These are phyloP conservation scores for Accipiter virgatus DNA, from an alignment of 2,113 vertebrate species.

Conservation along the genomic window DNA sequence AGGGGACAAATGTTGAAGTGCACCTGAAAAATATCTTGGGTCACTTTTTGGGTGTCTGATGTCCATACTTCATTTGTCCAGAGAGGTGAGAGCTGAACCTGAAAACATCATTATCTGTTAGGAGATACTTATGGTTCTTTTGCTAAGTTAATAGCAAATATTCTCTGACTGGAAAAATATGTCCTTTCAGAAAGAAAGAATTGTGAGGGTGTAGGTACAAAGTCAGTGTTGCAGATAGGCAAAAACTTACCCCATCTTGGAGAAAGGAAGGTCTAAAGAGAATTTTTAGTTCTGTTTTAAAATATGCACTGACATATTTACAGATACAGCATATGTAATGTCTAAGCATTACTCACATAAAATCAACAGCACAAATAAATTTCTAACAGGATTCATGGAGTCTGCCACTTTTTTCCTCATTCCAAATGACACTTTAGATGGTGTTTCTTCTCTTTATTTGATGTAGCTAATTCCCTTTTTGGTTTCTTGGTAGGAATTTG, in stretches of 20 bases:
- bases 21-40: background rate
- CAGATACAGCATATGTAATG: background rate
- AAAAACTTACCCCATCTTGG: background rate
- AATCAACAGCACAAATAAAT: background rate
- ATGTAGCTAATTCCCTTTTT: background rate
- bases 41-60: background rate
- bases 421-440: background rate
- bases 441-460: background rate
- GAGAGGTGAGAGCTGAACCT: background rate
- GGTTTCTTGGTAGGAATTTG: conserved; percentile 5
- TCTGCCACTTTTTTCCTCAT: background rate
- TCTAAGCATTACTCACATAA: background rate
- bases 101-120: background rate
- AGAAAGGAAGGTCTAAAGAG: background rate
- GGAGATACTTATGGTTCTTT: background rate
- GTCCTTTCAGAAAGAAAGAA: background rate
- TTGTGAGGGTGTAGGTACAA: background rate
- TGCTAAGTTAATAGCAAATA: background rate
- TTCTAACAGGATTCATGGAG: background rate
- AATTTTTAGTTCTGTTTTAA: background rate
- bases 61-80: background rate
- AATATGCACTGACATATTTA: background rate
- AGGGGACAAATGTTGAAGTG: background rate
- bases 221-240: background rate
- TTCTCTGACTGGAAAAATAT: background rate